phyloP scores from a whole-genome alignment of 30 jellyfish, hydroid and myxozoan species.

The Phacellophora camtschatica region DNA sequence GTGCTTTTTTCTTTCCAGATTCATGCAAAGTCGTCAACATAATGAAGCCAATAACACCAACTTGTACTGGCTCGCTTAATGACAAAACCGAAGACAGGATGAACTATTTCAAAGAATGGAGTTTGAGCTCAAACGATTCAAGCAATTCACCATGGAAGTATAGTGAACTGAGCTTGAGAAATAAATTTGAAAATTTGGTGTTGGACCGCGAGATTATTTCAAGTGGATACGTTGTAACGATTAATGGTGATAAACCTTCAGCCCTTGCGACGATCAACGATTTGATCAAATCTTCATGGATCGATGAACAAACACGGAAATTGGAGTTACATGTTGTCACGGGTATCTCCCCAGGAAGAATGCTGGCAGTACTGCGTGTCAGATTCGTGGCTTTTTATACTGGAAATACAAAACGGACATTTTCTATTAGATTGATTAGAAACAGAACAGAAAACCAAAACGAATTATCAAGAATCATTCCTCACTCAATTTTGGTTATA shows the following conservation, averaged over 20 bases:
- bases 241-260: neutral
- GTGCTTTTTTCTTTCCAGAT: neutral
- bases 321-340: neutral
- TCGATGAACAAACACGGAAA: neutral
- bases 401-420: neutral
- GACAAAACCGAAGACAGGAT: conserved; percentile 17
- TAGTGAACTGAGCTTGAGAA: too few relatives aligned
- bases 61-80: neutral
- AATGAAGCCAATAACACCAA: neutral
- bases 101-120: neutral
- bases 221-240: neutral
- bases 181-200: neutral
- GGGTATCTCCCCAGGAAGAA: neutral
- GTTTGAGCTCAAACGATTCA: neutral
- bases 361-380: neutral
- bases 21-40: neutral
- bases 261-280: neutral
- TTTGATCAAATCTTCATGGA: neutral
- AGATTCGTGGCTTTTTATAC: neutral
- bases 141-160: neutral
- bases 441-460: neutral
- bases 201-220: neutral
- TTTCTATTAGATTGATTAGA: neutral
- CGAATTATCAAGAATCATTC: neutral
- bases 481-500: neutral